Evolutionary conservation across 37 sponge, comb jelly and placozoan species (phyloP), one percentile per base, ranked within the genome.

Genomic region (Aplysina aerophoba): DNA sequence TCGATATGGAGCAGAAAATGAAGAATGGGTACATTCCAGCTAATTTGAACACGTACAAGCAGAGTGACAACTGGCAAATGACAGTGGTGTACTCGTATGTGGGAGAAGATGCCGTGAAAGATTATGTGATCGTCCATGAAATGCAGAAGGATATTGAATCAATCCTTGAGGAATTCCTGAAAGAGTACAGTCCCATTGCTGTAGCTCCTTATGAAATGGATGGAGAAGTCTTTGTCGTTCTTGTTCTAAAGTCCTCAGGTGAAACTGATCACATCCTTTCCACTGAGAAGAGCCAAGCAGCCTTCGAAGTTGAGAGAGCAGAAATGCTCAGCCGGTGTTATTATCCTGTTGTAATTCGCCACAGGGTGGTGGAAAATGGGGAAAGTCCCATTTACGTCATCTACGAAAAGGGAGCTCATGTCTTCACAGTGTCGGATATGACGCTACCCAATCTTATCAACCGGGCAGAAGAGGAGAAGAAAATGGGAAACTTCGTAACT

Each of bases 1-100:
- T 22, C 4, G 44, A 75, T 40, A 24, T 41, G 50, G 53, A 75
- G 1, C 39, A 37, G 13, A 24, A 75, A 19, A 44, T 50, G 24
- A 75, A 22, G 16, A 19, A 5, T 53, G 78, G 78, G 41, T 75
- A 36, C 78, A 25, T 75, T 75, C 78, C 78, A 12, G 11, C 78
- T 4, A 36, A 50, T 41, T 12, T 75, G n/a, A 75, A 75, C 25
- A 44, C 78, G 14, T 75, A 50, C 54, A 24, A 21, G 2, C n/a
- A 22, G 11, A 41, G 41, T 11, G 14, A 15, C 22, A 19, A 75
- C 6, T 24, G n/a, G 54, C 25, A 75, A 40, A 40, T 75, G 24
- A 50, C 78, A 40, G n/a, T 75, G 5, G 33, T 36, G 4, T 75
- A 25, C 54, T 24, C 21, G 1, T 53, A 75, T 21, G 54, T 53